Conservation (phyloP, 1,140 invertebrate species). For the Parasteatoda tepidariorum region DNA sequence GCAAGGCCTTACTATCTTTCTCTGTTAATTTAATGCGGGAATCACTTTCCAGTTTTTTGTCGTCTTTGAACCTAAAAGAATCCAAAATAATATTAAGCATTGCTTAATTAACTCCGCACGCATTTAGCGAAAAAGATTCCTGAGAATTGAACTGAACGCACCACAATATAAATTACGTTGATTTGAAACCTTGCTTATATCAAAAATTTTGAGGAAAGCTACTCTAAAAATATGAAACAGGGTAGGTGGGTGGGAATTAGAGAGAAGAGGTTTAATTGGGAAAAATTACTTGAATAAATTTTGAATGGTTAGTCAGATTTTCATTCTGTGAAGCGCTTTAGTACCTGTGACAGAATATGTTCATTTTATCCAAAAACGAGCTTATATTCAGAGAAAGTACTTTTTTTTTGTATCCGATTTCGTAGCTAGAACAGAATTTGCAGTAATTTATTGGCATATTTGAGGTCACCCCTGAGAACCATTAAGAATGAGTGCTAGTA, state of each 20-base stretch:
- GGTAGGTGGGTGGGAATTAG: background rate
- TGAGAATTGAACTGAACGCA: background rate
- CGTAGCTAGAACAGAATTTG: no score
- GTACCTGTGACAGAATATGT: no score
- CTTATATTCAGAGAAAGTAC: no score
- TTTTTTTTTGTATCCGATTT: no score
- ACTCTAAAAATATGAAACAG: background rate
- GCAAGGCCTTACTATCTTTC: slow-evolving; percentile 66
- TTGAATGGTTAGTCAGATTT: no score
- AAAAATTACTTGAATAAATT: no score
- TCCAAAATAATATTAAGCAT: background rate
- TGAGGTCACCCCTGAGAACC: no score
- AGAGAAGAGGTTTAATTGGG: background rate
- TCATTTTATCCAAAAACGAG: no score
- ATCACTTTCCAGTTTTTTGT: slow-evolving; percentile 70
- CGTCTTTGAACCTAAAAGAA: slow-evolving; percentile 71
- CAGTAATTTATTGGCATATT: no score
- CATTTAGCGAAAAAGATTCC: background rate
- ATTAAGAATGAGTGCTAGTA: no score
- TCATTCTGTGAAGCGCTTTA: no score
- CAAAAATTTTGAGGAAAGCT: background rate
- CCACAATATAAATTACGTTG: background rate
- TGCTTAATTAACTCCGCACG: background rate
- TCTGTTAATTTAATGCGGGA: slow-evolving; percentile 71
- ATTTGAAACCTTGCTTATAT: background rate